Conservation (phyloP, 2,888 invertebrate species). For the Cantharis rufa region DNA sequence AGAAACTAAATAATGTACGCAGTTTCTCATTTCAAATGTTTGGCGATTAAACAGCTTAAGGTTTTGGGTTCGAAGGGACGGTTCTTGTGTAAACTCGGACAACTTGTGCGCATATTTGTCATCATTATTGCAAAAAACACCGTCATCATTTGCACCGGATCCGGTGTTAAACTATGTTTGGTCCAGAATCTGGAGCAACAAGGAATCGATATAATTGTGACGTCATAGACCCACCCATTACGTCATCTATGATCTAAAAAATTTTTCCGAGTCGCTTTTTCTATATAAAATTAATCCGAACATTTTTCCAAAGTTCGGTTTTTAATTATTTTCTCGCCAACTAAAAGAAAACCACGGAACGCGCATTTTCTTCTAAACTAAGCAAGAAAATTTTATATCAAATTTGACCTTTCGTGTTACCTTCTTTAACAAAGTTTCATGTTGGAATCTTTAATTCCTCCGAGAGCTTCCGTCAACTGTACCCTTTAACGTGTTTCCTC, state of each 20-base stretch:
- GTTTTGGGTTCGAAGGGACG: constrained; percentile 7
- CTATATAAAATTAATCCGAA: background rate
- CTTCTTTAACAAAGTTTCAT: constrained; percentile 25
- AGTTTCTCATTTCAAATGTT: background rate
- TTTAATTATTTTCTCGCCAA: background rate
- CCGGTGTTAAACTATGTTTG: constrained; percentile 31
- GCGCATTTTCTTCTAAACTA: background rate
- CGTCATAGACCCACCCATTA: constrained; percentile 42
- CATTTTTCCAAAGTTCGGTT: background rate
- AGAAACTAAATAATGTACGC: background rate
- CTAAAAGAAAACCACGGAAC: background rate
- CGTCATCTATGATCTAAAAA: constrained; percentile 38
- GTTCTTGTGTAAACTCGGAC: constrained; percentile 16
- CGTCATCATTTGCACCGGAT: constrained; percentile 30
- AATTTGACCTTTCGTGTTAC: constrained; percentile 8
- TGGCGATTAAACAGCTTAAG: constrained; percentile 1
- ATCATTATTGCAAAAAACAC: constrained; percentile 28
- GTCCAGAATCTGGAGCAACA: constrained; percentile 34
- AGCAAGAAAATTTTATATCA: constrained; percentile 8
- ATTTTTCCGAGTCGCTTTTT: background rate
- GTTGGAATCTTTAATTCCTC: constrained; percentile 36
- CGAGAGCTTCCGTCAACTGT: constrained; percentile 39
- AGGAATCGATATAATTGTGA: constrained; percentile 36
- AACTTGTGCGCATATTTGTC: constrained; percentile 23
- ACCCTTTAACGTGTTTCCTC: constrained; percentile 43